phyloP scores from a whole-genome alignment of 2,113 vertebrate genomes.

The Theristicus caerulescens region DNA sequence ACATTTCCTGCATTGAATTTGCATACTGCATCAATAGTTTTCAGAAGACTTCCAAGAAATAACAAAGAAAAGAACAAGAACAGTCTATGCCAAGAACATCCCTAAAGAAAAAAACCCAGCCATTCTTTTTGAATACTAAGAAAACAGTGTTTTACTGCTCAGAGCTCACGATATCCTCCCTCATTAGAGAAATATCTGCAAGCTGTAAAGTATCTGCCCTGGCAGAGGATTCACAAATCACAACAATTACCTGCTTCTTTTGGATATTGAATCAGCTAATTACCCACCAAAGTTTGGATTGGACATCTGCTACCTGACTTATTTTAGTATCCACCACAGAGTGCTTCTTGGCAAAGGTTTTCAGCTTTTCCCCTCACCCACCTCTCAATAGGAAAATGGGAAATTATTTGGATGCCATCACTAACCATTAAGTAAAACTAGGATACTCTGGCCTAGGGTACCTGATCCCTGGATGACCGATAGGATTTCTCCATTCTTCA shows the following conservation, averaged over 20 bases:
- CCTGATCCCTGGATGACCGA: conserved; percentile 9
- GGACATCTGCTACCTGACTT: conserved; percentile 77
- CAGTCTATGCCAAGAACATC: conserved; percentile 58
- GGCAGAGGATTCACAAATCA: conserved; percentile 70
- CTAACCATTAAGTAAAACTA: conserved; percentile 47
- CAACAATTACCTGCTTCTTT: conserved; percentile 74
- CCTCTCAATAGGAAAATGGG: conserved; percentile 56
- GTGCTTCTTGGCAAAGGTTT: conserved; percentile 66
- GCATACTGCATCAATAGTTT: conserved; percentile 53
- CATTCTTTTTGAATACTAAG: conserved; percentile 64
- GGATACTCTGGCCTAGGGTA: conserved; percentile 17
- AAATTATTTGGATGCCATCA: conserved; percentile 63
- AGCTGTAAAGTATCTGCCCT: conserved; percentile 63
- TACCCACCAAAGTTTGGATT: conserved; percentile 70
- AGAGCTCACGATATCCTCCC: conserved; percentile 44
- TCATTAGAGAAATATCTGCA: conserved; percentile 68
- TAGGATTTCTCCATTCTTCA: neutral
- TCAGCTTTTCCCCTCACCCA: conserved; percentile 51
- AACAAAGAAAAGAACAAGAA: conserved; percentile 59
- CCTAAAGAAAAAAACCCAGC: conserved; percentile 54
- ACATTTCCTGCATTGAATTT: conserved; percentile 59
- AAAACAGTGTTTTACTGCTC: conserved; percentile 65
- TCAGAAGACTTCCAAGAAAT: conserved; percentile 63
- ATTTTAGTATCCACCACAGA: conserved; percentile 58
- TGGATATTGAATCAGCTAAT: conserved; percentile 71